phyloP scores from a whole-genome alignment of 2,113 vertebrate species.

The Bettongia penicillata region DNA sequence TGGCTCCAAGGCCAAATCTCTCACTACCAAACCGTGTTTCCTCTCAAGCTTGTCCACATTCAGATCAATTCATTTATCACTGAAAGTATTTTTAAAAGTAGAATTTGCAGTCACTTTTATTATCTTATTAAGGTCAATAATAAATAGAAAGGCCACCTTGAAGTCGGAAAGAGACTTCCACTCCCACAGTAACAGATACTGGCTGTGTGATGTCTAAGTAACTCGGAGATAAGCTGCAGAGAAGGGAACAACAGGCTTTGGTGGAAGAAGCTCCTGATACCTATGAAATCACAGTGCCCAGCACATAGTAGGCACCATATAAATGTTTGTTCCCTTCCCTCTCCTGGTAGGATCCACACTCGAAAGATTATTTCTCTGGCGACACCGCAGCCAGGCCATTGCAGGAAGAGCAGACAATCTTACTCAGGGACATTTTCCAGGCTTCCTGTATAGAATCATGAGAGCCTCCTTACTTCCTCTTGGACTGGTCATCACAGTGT shows the following conservation, averaged over 20 bases:
- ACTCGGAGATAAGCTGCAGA: neutral
- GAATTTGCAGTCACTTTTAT: constrained; percentile 58
- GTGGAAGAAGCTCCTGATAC: neutral
- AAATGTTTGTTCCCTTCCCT: neutral
- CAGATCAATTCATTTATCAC: constrained; percentile 55
- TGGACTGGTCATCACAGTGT: neutral
- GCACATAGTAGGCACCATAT: neutral
- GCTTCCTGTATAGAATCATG: neutral
- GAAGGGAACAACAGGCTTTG: neutral
- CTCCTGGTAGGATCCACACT: neutral
- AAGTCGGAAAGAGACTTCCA: neutral
- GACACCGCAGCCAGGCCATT: neutral
- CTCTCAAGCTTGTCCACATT: constrained; percentile 18
- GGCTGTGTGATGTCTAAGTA: neutral
- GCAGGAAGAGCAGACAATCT: neutral
- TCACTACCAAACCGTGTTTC: neutral
- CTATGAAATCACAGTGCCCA: neutral
- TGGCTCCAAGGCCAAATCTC: neutral
- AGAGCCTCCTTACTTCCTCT: neutral
- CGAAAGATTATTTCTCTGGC: neutral
- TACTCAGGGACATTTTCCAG: neutral
- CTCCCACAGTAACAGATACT: neutral
- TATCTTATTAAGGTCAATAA: constrained; percentile 34
- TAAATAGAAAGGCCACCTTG: neutral
- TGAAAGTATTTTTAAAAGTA: constrained; percentile 62